These are phyloP conservation scores for Pipistrellus kuhlii DNA, from an alignment of 2,797 vertebrate genomes.

Conservation along the genomic window DNA sequence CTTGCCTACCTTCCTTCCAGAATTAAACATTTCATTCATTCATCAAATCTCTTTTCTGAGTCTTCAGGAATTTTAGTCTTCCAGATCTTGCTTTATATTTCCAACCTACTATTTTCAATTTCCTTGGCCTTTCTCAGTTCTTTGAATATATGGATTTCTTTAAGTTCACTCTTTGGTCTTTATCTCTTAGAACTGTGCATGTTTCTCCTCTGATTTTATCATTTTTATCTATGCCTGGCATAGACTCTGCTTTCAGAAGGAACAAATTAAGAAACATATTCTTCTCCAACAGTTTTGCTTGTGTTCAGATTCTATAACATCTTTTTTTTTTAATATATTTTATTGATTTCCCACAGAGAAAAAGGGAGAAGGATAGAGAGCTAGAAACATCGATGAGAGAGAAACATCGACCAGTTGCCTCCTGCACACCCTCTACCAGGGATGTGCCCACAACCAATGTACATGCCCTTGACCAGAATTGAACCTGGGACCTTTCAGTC, in stretches of 20 bases:
- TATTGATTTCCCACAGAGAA: no score
- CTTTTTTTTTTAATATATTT: not conserved
- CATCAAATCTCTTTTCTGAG: not conserved
- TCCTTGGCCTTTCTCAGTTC: not conserved
- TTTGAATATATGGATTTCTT: not conserved
- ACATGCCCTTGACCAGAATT: no score
- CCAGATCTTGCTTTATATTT: not conserved
- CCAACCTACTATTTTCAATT: not conserved
- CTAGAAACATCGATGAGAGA: no score
- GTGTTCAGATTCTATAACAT: not conserved
- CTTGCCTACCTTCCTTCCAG: not conserved
- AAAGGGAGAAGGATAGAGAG: no score
- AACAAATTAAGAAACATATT: not conserved
- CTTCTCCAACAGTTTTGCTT: not conserved
- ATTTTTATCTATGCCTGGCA: not conserved
- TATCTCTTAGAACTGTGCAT: not conserved
- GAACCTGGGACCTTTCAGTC: no score
- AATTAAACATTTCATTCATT: not conserved
- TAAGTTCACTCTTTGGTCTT: not conserved
- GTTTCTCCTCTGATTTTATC: not conserved
- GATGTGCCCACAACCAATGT: no score
- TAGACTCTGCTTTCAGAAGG: not conserved
- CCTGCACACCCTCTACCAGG: no score
- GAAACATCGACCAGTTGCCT: no score
- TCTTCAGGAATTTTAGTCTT: not conserved